Conservation (phyloP, 2,888 invertebrate genomes). For the Helleia helle region DNA sequence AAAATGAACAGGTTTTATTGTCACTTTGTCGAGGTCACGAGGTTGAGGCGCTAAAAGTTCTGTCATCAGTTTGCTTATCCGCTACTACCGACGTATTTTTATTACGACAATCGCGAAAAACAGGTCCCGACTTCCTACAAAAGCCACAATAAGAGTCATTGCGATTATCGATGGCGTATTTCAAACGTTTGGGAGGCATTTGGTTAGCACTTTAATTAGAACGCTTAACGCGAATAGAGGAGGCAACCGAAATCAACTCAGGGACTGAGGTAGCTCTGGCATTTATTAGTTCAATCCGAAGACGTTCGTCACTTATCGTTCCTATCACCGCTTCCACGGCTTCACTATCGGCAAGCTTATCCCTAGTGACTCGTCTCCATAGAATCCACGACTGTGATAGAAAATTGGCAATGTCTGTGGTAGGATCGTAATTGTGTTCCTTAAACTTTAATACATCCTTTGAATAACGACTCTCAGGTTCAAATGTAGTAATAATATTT, state of each 20-base stretch:
- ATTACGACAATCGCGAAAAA: background rate
- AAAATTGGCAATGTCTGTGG: conserved; percentile 25
- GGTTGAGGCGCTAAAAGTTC: background rate
- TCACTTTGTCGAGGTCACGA: background rate
- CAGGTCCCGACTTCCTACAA: conserved; percentile 1
- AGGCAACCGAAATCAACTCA: conserved; percentile 23
- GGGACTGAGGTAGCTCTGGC: conserved; percentile 15
- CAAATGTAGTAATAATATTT: conserved; percentile 16
- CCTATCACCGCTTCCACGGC: conserved; percentile 29
- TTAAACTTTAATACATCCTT: conserved; percentile 22
- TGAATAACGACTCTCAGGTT: conserved; percentile 26
- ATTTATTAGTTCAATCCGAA: conserved; percentile 25
- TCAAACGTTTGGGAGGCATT: background rate
- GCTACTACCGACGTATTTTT: too few relatives aligned
- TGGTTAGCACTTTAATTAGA: background rate
- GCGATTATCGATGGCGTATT: background rate
- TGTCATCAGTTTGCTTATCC: background rate
- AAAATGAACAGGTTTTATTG: conserved; percentile 17
- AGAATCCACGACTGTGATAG: conserved; percentile 26
- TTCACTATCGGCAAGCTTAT: conserved; percentile 21
- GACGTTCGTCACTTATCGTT: conserved; percentile 22
- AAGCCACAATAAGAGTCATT: background rate
- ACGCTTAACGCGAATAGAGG: conserved; percentile 15
- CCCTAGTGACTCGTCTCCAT: conserved; percentile 25
- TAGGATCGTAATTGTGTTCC: conserved; percentile 22